phyloP scores from a whole-genome alignment of 1,140 invertebrate genomes.

The Drosophila sturtevanti region DNA sequence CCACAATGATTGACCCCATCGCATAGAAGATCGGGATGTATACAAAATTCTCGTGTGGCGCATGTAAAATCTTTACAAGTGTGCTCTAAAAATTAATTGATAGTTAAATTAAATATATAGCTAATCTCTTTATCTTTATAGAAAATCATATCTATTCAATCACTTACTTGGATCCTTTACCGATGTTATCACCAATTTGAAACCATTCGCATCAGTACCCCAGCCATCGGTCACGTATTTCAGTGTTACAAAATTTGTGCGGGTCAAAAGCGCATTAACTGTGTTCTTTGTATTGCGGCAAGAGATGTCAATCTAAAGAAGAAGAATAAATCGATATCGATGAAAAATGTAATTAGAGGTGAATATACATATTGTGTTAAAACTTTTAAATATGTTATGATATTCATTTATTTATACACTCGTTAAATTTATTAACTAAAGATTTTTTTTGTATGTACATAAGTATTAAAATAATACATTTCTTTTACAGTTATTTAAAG shows the following conservation, averaged over 20 bases:
- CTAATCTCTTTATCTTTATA: not conserved
- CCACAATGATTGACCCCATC: constrained; percentile 96
- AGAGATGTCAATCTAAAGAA: constrained; percentile 91
- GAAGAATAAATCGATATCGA: too few species aligned
- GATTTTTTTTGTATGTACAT: too few species aligned
- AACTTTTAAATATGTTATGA: too few species aligned
- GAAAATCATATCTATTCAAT: too few species aligned
- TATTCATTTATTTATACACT: too few species aligned
- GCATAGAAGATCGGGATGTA: constrained; percentile 93
- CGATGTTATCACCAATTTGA: constrained; percentile 95
- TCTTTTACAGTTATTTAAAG: too few species aligned
- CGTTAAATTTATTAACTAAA: too few species aligned
- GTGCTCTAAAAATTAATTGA: constrained; percentile 87
- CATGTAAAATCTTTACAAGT: constrained; percentile 94
- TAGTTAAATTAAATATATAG: constrained; percentile 1
- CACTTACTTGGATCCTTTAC: constrained; percentile 96
- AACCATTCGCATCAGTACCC: constrained; percentile 95
- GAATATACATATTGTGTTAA: too few species aligned
- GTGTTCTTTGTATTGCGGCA: constrained; percentile 94
- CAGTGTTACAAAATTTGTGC: constrained; percentile 95
- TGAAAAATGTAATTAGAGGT: too few species aligned
- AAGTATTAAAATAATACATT: too few species aligned
- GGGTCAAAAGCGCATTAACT: constrained; percentile 93
- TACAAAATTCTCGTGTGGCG: constrained; percentile 93
- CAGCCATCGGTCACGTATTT: constrained; percentile 96